Evolutionary conservation across 2,113 vertebrate genomes (phyloP), one percentile per base, ranked within the genome.

Genomic region (Apeltes quadracus): DNA sequence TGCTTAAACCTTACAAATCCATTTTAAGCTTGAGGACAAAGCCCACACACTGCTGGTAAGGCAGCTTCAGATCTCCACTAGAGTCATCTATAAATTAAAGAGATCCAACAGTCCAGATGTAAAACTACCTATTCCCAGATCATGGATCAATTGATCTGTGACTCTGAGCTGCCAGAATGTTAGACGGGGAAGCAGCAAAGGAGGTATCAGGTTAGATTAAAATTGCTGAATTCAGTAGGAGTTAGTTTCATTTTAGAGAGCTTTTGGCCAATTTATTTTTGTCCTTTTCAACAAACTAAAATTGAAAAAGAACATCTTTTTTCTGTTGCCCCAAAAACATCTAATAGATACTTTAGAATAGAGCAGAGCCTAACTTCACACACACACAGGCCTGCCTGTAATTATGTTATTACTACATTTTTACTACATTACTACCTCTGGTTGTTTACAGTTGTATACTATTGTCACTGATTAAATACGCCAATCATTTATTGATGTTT

Each of bases 401-500:
- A 34, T 20, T 4, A 20, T 15, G 7, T 10, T 29, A 29, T 20
- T 25, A 7, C 25, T 27, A n/a, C 16, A 57, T 29, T 4, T 54
- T 54, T 22, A 59, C 20, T 7, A 3, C 59, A 23, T 7, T 23
- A 41, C 20, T 3, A 48, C 51, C 41, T 58, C 32, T 27, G 18
- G 39, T 68, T 64, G 56, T 64, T 69, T 44, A 61, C 43, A 22
- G 34, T n/a, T 59, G 50, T 61, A 1, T 20, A 7, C 61, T 48
- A 27, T 53, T 72, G 43, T 61, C 59, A 69, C 53, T 53, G 41
- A 61, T 66, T 23, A 1, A 68, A 75, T 72, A 41, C 39, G 43
- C 54, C 72, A 48, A 57, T 69, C 50, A 62, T 7, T 82, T 85
- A 85, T 71, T 79, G 61, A 71, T 61, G 57, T 50, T 53, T 1